These are phyloP conservation scores for Cardiocondyla obscurior DNA, from an alignment of 1,140 invertebrate genomes.

Conservation along the genomic window DNA sequence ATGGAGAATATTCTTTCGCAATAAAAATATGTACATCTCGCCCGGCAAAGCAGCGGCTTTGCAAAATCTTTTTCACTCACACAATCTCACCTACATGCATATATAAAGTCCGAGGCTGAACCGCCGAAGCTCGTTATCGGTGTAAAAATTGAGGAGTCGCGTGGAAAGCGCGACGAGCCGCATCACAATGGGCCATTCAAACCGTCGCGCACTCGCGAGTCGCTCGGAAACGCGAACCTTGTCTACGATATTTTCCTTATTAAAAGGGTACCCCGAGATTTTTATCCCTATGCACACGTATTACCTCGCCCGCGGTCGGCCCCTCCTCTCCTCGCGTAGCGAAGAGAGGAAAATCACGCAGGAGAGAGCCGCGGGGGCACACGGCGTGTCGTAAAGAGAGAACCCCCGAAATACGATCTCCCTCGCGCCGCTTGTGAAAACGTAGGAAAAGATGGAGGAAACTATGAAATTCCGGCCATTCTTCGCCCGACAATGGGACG, in stretches of 20 bases:
- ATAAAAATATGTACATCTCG: not conserved
- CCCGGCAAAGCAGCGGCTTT: not conserved
- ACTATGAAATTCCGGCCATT: constrained; percentile 78
- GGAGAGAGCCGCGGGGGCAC: not conserved
- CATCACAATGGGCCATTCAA: not conserved
- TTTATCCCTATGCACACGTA: not conserved
- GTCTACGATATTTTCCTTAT: not conserved
- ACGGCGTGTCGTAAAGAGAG: constrained; percentile 24
- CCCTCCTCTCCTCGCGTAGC: too few relatives aligned
- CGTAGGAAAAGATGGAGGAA: constrained; percentile 74
- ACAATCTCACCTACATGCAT: not conserved
- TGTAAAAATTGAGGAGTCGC: not conserved
- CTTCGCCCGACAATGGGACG: constrained; percentile 76
- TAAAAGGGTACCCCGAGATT: not conserved
- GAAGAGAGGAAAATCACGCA: constrained; percentile 3
- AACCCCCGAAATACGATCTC: constrained; percentile 74
- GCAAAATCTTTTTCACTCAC: not conserved
- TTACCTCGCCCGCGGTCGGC: not conserved
- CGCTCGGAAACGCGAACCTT: not conserved
- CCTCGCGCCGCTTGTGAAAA: constrained; percentile 57
- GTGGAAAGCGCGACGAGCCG: not conserved
- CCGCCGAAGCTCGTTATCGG: not conserved
- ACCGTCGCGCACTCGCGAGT: not conserved
- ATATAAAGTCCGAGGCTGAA: not conserved
- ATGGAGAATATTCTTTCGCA: not conserved